phyloP scores from a whole-genome alignment of 2,888 invertebrate species.

The Epinotia brunnichana region DNA sequence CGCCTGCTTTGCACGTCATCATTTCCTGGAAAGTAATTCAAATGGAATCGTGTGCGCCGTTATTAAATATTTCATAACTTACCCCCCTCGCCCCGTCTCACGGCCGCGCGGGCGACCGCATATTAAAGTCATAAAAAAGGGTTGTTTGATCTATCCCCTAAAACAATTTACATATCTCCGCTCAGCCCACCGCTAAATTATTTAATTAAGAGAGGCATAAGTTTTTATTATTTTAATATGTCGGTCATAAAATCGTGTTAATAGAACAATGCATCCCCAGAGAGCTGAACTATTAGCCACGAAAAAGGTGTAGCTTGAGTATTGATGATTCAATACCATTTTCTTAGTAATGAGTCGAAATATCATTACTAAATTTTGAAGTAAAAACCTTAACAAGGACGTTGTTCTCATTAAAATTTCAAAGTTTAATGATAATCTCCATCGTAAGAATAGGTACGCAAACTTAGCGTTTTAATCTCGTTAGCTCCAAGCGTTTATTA shows the following conservation, averaged over 20 bases:
- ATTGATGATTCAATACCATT: conserved; percentile 48
- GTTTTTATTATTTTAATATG: conserved; percentile 85
- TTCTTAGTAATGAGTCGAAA: conserved; percentile 48
- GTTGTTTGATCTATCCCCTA: conserved; percentile 85
- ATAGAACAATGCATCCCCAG: conserved; percentile 75
- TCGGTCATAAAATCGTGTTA: conserved; percentile 83
- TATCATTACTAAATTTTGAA: conserved; percentile 30
- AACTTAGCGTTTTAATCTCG: conserved; percentile 49
- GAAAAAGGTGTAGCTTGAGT: conserved; percentile 50
- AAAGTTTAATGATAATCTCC: conserved; percentile 42
- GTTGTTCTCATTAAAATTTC: conserved; percentile 40
- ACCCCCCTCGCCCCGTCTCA: conserved; percentile 61
- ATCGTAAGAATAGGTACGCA: conserved; percentile 31
- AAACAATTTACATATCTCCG: conserved; percentile 85
- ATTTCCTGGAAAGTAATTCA: conserved; percentile 84
- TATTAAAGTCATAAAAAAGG: conserved; percentile 85
- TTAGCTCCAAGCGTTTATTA: conserved; percentile 42
- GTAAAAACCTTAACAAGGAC: conserved; percentile 30
- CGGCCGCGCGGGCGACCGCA: conserved; percentile 76
- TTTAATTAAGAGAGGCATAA: conserved; percentile 85
- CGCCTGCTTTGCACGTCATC: conserved; percentile 76
- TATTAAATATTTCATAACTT: conserved; percentile 85
- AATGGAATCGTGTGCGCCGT: conserved; percentile 84
- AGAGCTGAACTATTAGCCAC: conserved; percentile 72
- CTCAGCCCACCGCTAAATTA: conserved; percentile 83